Conservation (phyloP, 2,797 vertebrate genomes). For the Anguilla megastoma region DNA sequence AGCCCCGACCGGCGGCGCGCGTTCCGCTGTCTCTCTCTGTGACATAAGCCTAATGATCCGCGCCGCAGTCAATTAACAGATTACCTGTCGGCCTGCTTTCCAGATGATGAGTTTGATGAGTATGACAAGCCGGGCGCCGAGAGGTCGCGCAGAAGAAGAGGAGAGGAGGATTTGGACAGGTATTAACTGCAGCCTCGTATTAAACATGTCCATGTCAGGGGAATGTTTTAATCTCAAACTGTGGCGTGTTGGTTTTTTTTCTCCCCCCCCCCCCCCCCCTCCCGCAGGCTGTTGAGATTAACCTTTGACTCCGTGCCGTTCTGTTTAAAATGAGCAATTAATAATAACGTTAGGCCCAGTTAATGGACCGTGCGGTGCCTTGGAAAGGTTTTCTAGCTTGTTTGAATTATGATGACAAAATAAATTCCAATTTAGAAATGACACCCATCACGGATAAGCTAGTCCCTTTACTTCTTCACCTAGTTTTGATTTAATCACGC, state of each 20-base stretch:
- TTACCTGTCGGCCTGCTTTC: constrained; percentile 39
- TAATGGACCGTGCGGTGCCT: not conserved
- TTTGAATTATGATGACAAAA: constrained; percentile 1
- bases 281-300: constrained; percentile 8
- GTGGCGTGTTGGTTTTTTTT: not conserved
- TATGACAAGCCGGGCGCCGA: constrained; percentile 97
- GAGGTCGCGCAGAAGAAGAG: constrained; percentile 90
- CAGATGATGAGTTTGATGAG: constrained; percentile 93
- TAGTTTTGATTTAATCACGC: not conserved
- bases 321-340: constrained; percentile 26
- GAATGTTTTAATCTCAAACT: constrained; percentile 14
- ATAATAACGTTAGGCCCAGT: not conserved
- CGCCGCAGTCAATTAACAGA: constrained; percentile 23
- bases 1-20: not conserved
- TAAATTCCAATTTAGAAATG: not conserved
- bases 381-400: not conserved
- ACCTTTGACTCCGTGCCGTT: constrained; percentile 15
- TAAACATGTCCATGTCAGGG: constrained; percentile 4
- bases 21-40: not conserved
- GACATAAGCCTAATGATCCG: constrained; percentile 23
- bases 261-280: not conserved
- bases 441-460: not conserved
- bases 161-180: constrained; percentile 89
- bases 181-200: constrained; percentile 50
- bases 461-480: not conserved